phyloP scores from a whole-genome alignment of 2,888 invertebrate species.

The Leucophenga maculata region DNA sequence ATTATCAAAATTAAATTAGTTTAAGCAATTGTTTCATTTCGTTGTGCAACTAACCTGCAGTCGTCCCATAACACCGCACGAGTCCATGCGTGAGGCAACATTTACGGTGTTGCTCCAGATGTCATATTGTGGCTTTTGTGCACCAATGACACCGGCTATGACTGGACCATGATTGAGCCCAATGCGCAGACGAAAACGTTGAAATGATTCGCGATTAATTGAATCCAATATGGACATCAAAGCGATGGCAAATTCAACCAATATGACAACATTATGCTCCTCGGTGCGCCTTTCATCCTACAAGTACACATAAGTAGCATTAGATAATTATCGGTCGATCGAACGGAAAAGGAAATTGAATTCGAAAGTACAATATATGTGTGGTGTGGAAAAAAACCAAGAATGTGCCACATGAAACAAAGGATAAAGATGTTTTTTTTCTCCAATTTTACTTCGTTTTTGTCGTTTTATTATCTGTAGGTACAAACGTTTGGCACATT shows the following conservation, averaged over 20 bases:
- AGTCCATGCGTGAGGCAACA: slow-evolving; percentile 97
- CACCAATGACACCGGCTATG: slow-evolving; percentile 96
- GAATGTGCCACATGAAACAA: slow-evolving; percentile 4
- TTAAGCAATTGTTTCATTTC: not conserved
- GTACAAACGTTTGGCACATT: slow-evolving; percentile 19
- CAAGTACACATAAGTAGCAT: slow-evolving; percentile 34
- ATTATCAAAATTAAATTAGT: not conserved
- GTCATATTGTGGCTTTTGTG: slow-evolving; percentile 98
- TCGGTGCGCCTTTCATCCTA: slow-evolving; percentile 84
- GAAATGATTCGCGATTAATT: slow-evolving; percentile 96
- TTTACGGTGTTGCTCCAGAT: slow-evolving; percentile 99
- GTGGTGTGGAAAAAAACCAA: not conserved
- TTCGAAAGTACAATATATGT: not conserved
- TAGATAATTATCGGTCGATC: not conserved
- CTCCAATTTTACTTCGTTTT: not conserved
- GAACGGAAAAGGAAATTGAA: not conserved
- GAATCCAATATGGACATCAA: slow-evolving; percentile 94
- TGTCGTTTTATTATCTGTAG: slow-evolving; percentile 32
- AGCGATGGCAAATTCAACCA: slow-evolving; percentile 95
- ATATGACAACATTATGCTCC: slow-evolving; percentile 88
- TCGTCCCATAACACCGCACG: slow-evolving; percentile 90
- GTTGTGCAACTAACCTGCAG: slow-evolving; percentile 79
- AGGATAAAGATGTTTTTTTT: slow-evolving; percentile 36
- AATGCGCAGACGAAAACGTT: slow-evolving; percentile 93
- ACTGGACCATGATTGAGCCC: slow-evolving; percentile 78